Evolutionary conservation across 2,888 invertebrate genomes (phyloP).

Genomic region (Leistus spinibarbis): DNA sequence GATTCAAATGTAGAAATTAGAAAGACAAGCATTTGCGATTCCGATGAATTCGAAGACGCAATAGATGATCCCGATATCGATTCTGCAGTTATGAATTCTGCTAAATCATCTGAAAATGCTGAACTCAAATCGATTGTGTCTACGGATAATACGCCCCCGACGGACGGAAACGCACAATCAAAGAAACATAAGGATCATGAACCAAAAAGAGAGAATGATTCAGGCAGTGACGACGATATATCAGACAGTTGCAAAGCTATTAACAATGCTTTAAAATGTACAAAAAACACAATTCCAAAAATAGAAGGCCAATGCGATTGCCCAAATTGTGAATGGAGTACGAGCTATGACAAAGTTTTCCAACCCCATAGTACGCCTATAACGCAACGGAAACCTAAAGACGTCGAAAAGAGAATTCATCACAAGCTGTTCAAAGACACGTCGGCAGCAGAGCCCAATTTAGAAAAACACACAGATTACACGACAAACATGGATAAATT

Average conservation of each 20-base stretch:
- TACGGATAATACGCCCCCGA: too few relatives aligned
- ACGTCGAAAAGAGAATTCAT: constrained; percentile 22
- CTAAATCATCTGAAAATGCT: not conserved
- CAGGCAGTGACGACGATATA: too few relatives aligned
- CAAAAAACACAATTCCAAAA: too few relatives aligned
- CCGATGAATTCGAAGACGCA: not conserved
- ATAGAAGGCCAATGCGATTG: constrained; percentile 21
- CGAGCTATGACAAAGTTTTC: not conserved
- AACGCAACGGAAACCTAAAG: not conserved
- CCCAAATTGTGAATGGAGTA: not conserved
- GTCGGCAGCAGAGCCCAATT: constrained; percentile 38
- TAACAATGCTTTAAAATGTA: too few relatives aligned
- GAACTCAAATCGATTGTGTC: too few relatives aligned
- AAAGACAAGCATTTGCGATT: too few relatives aligned
- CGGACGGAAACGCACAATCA: too few relatives aligned
- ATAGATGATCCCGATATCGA: not conserved
- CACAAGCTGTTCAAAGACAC: constrained; percentile 40
- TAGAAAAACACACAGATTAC: constrained; percentile 38
- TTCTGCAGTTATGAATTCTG: not conserved
- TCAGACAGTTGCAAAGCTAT: too few relatives aligned
- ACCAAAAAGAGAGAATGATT: too few relatives aligned
- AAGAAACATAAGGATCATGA: too few relatives aligned
- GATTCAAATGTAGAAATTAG: too few relatives aligned
- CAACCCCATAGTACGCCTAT: not conserved
- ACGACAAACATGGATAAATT: constrained; percentile 46